Conservation (phyloP, 2,113 vertebrate genomes). For the Nanger granti region DNA sequence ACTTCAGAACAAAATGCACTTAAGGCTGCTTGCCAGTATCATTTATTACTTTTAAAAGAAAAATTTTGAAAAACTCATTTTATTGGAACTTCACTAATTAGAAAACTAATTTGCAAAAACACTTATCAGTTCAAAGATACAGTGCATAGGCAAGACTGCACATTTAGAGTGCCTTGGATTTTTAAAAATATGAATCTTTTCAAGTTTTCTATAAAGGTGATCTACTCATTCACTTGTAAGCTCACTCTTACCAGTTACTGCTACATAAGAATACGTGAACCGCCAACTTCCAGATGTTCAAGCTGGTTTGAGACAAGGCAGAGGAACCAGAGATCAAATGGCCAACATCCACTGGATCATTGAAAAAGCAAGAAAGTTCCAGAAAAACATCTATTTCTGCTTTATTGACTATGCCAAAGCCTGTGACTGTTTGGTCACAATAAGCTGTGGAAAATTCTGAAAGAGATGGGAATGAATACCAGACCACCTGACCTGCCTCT, state of each 20-base stretch:
- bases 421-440: too few relatives aligned
- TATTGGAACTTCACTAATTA: conserved; percentile 14
- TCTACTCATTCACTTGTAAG: not conserved
- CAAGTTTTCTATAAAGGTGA: not conserved
- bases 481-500: too few relatives aligned
- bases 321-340: too few relatives aligned
- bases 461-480: too few relatives aligned
- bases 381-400: too few relatives aligned
- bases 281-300: too few relatives aligned
- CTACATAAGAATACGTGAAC: not conserved
- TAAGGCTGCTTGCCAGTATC: not conserved
- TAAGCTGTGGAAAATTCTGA: too few relatives aligned
- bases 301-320: too few relatives aligned
- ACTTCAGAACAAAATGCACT: not conserved
- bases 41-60: conserved; percentile 2
- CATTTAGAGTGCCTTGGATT: not conserved
- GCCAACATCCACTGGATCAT: too few relatives aligned
- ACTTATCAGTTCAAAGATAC: not conserved
- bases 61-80: not conserved
- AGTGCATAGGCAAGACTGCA: not conserved
- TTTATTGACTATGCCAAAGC: too few relatives aligned
- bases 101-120: not conserved
- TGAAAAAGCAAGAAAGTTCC: too few relatives aligned
- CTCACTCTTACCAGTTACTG: not conserved
- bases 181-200: not conserved